Conservation (phyloP, 2,797 vertebrate genomes). For the Heliangelus exortis region DNA sequence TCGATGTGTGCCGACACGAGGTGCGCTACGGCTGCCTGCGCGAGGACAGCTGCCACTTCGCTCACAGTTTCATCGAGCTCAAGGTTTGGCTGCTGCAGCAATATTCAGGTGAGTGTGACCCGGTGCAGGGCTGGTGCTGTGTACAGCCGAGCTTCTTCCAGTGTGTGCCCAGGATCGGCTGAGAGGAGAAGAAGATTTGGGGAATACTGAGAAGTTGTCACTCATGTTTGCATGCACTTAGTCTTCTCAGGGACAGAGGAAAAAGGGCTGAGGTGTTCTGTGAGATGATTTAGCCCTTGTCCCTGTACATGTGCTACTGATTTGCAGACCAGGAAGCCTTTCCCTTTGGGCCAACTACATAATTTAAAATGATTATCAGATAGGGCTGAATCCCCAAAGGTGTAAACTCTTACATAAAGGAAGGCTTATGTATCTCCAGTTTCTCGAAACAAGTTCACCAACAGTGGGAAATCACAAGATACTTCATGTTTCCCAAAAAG, state of each 20-base stretch:
- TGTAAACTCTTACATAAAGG: not conserved
- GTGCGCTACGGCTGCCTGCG: constrained; percentile 96
- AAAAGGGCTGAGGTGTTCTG: not conserved
- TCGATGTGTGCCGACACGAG: constrained; percentile 95
- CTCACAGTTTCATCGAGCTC: constrained; percentile 97
- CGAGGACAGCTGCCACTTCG: constrained; percentile 97
- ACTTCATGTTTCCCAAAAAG: not conserved
- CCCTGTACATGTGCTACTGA: not conserved
- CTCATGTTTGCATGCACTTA: not conserved
- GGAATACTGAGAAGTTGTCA: not conserved
- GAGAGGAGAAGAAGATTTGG: not conserved
- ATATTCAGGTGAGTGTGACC: constrained; percentile 86
- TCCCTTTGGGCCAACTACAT: not conserved
- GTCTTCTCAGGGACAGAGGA: not conserved
- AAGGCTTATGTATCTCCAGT: not conserved
- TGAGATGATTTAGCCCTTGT: not conserved
- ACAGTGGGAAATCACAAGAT: not conserved
- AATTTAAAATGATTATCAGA: not conserved
- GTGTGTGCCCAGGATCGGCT: not conserved
- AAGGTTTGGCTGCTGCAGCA: constrained; percentile 98
- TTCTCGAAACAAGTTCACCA: constrained; percentile 1
- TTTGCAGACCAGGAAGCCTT: not conserved
- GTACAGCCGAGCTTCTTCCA: not conserved
- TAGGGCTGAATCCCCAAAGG: not conserved
- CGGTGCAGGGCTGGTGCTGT: not conserved